Conservation (phyloP, 1,140 invertebrate species). For the Pseudomyrmex dendroicus region DNA sequence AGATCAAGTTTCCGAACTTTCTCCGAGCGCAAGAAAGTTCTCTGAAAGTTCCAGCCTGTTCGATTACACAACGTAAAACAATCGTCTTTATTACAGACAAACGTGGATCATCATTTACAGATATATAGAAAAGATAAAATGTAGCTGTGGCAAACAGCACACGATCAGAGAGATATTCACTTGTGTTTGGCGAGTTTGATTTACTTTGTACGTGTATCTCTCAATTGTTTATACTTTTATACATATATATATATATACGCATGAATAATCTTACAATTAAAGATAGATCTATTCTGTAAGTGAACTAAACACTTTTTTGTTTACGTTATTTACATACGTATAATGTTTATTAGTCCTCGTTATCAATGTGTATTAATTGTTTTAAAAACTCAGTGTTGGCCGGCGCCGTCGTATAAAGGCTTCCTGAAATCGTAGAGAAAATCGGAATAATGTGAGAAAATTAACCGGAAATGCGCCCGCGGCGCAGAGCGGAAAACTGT, state of each 20-base stretch:
- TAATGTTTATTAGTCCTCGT: constrained; percentile 19
- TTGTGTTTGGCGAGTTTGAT: no score
- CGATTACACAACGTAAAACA: background rate
- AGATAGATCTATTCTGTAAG: background rate
- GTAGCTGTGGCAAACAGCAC: background rate
- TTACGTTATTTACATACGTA: background rate
- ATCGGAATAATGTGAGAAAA: background rate
- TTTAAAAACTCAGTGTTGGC: constrained; percentile 79
- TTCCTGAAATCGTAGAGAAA: constrained; percentile 74
- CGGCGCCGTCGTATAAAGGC: constrained; percentile 81
- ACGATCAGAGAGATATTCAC: no score
- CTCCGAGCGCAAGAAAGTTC: background rate
- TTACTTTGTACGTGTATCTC: no score
- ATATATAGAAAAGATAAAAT: background rate
- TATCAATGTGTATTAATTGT: constrained; percentile 70
- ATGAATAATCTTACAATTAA: background rate
- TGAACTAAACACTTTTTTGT: constrained; percentile 16
- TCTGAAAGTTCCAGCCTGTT: constrained; percentile 7
- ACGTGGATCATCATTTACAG: background rate
- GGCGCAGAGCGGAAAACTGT: background rate
- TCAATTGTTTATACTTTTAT: background rate
- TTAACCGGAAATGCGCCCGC: no score
- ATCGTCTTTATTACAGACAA: background rate
- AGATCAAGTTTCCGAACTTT: background rate
- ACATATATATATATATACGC: background rate